Percentiles rank a stretch among this genome's conserved stretches.
Evolutionary conservation across 2,113 vertebrate species (phyloP).

Genomic region (Paracanthobrama guichenoti): DNA sequence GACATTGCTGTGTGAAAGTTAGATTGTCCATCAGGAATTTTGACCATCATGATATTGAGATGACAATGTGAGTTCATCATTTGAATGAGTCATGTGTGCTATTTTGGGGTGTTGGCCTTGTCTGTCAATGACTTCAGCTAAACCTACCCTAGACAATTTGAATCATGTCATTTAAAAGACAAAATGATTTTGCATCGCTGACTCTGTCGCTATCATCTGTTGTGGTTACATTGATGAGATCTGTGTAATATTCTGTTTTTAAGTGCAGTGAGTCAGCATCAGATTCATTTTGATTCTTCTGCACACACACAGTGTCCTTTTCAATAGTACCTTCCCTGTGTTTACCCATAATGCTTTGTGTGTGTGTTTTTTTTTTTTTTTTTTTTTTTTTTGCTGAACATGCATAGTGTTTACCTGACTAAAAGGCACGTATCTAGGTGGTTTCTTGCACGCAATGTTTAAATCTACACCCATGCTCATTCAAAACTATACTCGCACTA

Average conservation of each 20-base stretch:
- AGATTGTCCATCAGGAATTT: slow-evolving; percentile 1
- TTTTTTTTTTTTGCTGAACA: background rate
- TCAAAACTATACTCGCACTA: background rate
- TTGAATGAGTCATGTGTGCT: slow-evolving; percentile 14
- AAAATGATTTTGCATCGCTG: background rate
- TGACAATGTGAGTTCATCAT: slow-evolving; percentile 5
- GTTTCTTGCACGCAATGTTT: slow-evolving; percentile 20
- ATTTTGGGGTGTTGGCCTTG: background rate
- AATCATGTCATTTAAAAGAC: background rate
- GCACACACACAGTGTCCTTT: background rate
- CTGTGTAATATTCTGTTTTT: background rate
- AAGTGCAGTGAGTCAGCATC: background rate
- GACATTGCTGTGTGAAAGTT: background rate
- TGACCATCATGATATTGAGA: background rate
- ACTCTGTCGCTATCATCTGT: background rate
- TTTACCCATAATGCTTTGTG: slow-evolving; percentile 23
- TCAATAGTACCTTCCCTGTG: slow-evolving; percentile 13
- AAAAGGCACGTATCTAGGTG: slow-evolving; percentile 9
- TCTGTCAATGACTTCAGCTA: background rate
- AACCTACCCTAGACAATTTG: background rate
- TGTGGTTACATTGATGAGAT: background rate
- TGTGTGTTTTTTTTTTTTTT: too few species aligned
- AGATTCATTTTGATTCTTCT: background rate
- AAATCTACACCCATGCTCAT: slow-evolving; percentile 11
- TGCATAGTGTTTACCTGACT: background rate